phyloP scores from a whole-genome alignment of 2,113 vertebrate species.

The Alosa alosa region DNA sequence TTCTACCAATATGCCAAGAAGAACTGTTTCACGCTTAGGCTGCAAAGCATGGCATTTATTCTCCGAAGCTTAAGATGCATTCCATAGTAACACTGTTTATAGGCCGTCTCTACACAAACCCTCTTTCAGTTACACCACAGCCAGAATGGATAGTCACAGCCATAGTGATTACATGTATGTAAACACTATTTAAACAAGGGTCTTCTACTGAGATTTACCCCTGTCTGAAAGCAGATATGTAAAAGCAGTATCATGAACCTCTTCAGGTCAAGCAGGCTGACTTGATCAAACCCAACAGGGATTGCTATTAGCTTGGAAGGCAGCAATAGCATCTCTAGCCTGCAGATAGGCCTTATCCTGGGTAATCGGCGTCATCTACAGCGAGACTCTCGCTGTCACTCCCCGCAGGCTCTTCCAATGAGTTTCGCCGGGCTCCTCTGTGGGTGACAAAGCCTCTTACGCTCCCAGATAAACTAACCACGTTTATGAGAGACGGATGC shows the following conservation, averaged over 20 bases:
- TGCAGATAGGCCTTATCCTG: conserved; percentile 13
- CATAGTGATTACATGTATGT: neutral
- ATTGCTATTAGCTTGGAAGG: neutral
- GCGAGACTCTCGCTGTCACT: neutral
- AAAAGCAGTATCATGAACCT: neutral
- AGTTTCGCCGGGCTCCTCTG: conserved; percentile 23
- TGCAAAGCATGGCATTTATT: neutral
- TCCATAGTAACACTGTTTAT: neutral
- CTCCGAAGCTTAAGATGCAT: neutral
- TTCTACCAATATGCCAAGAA: neutral
- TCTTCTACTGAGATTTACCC: neutral
- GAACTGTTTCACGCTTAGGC: neutral
- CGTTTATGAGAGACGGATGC: neutral
- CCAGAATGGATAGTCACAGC: neutral
- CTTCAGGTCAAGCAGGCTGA: neutral
- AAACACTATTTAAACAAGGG: neutral
- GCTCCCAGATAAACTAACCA: neutral
- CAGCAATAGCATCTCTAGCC: neutral
- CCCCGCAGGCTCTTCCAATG: neutral
- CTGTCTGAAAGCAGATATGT: neutral
- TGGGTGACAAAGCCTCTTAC: conserved; percentile 37
- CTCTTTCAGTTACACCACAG: neutral
- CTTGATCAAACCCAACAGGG: conserved; percentile 13
- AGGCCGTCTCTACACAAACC: neutral
- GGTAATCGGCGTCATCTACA: conserved; percentile 20